Evolutionary conservation across 2,797 vertebrate genomes (phyloP).

Genomic region (Acrossocheilus wenchowensis): DNA sequence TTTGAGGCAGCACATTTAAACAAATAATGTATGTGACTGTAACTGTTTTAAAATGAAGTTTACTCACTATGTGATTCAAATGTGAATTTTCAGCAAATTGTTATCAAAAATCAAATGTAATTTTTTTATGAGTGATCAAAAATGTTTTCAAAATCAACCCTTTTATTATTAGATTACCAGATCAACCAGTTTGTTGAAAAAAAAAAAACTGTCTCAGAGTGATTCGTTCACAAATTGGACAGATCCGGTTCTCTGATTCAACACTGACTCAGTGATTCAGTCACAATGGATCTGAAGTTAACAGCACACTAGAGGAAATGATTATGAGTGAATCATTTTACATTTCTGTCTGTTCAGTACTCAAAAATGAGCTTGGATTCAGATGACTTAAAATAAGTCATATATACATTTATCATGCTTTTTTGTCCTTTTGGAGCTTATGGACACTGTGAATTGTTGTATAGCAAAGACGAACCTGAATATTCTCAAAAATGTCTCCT

Average conservation of each 20-base stretch:
- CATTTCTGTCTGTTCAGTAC: neutral
- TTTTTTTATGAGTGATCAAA: neutral
- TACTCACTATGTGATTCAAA: too few relatives aligned
- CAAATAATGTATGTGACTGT: neutral
- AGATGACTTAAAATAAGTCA: neutral
- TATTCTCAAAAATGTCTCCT: neutral
- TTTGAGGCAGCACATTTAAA: neutral
- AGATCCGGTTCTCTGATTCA: conserved; percentile 5
- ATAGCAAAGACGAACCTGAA: neutral
- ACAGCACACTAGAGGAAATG: neutral
- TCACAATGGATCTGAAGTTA: neutral
- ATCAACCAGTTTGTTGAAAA: neutral
- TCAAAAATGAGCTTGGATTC: neutral
- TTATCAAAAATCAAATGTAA: neutral
- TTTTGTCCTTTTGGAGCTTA: neutral
- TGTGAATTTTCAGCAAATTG: too few relatives aligned
- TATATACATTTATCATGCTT: neutral
- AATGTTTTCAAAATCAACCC: neutral
- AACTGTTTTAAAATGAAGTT: too few relatives aligned
- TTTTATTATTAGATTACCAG: neutral
- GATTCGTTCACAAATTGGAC: neutral
- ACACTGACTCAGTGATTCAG: neutral
- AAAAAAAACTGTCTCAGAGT: neutral
- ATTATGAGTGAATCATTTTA: neutral
- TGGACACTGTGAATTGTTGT: neutral